These are phyloP conservation scores for Pseudorhombus dupliciocellatus DNA, from an alignment of 2,113 vertebrate species.

Conservation along the genomic window DNA sequence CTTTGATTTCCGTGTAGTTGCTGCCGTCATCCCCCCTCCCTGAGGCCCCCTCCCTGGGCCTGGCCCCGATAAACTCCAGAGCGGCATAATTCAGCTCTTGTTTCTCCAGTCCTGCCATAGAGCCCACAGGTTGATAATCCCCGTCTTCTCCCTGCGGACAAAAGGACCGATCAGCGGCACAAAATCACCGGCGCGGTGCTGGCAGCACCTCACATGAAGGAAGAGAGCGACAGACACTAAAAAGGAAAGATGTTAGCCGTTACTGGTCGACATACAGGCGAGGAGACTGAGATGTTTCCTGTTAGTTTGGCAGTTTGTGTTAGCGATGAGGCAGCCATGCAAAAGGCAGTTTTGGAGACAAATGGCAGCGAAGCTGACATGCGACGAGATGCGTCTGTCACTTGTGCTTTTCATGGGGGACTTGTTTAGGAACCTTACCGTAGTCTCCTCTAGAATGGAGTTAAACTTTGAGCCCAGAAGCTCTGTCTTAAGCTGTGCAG, in stretches of 20 bases:
- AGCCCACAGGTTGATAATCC: constrained; percentile 82
- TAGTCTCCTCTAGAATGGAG: constrained; percentile 88
- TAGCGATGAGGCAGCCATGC: constrained; percentile 67
- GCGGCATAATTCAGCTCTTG: constrained; percentile 84
- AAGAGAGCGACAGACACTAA: constrained; percentile 32
- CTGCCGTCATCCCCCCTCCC: constrained; percentile 81
- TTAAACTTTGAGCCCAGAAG: constrained; percentile 89
- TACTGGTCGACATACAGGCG: constrained; percentile 61
- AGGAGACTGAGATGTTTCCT: constrained; percentile 64
- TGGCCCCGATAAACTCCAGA: constrained; percentile 77
- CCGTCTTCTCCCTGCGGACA: constrained; percentile 82
- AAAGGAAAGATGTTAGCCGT: constrained; percentile 55
- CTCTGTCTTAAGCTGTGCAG: constrained; percentile 87
- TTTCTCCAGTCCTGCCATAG: constrained; percentile 80
- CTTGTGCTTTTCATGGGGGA: constrained; percentile 62
- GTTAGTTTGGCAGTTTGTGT: constrained; percentile 63
- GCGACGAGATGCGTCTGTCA: constrained; percentile 61
- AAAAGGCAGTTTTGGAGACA: constrained; percentile 49
- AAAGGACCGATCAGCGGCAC: constrained; percentile 46
- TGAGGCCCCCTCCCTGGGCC: constrained; percentile 75
- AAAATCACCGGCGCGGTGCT: constrained; percentile 19
- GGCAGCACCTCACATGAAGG: constrained; percentile 10
- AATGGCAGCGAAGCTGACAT: constrained; percentile 60
- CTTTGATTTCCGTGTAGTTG: constrained; percentile 84
- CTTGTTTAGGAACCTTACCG: constrained; percentile 82